Percentiles rank a stretch among this genome's conserved stretches.
Evolutionary conservation across 2,888 invertebrate genomes (phyloP).

Genomic region (Apotomis turbidana): DNA sequence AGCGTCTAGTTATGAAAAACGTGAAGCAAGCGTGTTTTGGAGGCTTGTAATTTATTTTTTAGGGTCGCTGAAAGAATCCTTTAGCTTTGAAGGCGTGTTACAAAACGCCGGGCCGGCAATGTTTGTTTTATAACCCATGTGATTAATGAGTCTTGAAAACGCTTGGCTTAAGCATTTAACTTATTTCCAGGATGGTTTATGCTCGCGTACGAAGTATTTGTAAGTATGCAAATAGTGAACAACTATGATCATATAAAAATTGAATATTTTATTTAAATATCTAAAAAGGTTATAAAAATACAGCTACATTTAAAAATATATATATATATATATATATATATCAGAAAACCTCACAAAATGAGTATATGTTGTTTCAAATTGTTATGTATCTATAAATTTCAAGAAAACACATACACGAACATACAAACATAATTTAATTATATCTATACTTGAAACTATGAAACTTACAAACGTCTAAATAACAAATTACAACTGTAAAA

Average conservation of each 20-base stretch:
- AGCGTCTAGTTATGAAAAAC: constrained; percentile 20
- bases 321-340: no score
- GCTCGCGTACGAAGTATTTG: not conserved
- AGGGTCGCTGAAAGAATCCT: constrained; percentile 25
- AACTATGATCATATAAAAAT: no score
- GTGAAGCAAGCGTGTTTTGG: constrained; percentile 2
- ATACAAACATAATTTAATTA: not conserved
- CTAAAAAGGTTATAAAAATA: no score
- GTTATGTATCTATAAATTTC: not conserved
- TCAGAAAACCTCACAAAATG: no score
- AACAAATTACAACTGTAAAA: constrained; percentile 6
- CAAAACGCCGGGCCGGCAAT: constrained; percentile 10
- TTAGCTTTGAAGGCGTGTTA: constrained; percentile 16
- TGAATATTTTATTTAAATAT: no score
- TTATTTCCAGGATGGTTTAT: not conserved
- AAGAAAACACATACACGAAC: not conserved
- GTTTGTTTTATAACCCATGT: constrained; percentile 13
- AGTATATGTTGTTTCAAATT: no score
- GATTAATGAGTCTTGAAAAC: constrained; percentile 21
- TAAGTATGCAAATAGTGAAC: no score
- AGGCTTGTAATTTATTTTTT: constrained; percentile 25
- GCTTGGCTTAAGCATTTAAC: not conserved
- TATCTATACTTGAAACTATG: not conserved
- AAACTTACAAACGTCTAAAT: not conserved
- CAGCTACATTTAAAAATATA: no score